These are phyloP conservation scores for Actenoides hombroni DNA, from an alignment of 2,113 vertebrate genomes.

Conservation along the genomic window DNA sequence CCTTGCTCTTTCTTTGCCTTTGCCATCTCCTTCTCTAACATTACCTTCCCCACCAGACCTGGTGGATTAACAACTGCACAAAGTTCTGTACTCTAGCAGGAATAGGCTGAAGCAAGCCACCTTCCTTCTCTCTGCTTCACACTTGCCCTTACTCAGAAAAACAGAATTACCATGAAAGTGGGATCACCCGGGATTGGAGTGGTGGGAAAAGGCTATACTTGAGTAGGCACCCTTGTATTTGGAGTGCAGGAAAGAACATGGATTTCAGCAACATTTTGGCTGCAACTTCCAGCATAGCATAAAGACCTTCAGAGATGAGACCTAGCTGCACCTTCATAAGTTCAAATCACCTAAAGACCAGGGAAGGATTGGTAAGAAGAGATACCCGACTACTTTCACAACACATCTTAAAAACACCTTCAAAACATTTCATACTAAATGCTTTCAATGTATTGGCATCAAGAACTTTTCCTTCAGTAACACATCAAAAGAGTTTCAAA, in stretches of 20 bases:
- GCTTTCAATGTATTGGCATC: neutral
- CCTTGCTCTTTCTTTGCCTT: neutral
- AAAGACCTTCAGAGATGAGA: neutral
- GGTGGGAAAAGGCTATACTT: neutral
- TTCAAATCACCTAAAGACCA: neutral
- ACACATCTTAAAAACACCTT: neutral
- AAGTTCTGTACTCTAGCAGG: neutral
- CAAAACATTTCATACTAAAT: neutral
- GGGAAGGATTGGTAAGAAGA: neutral
- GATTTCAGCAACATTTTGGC: neutral
- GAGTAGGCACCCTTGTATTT: neutral
- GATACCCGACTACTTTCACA: neutral
- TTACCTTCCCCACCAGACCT: neutral
- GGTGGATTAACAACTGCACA: neutral
- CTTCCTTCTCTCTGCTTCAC: neutral
- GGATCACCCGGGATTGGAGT: neutral
- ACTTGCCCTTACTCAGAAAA: neutral
- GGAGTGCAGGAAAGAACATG: neutral
- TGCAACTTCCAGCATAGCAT: neutral
- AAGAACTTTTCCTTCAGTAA: neutral
- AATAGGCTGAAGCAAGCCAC: neutral
- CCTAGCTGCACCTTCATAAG: neutral
- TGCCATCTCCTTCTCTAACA: neutral
- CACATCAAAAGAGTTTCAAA: neutral
- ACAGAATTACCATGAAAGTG: neutral